Evolutionary conservation across 1,140 invertebrate genomes (phyloP).

Genomic region (Magallana gigas): DNA sequence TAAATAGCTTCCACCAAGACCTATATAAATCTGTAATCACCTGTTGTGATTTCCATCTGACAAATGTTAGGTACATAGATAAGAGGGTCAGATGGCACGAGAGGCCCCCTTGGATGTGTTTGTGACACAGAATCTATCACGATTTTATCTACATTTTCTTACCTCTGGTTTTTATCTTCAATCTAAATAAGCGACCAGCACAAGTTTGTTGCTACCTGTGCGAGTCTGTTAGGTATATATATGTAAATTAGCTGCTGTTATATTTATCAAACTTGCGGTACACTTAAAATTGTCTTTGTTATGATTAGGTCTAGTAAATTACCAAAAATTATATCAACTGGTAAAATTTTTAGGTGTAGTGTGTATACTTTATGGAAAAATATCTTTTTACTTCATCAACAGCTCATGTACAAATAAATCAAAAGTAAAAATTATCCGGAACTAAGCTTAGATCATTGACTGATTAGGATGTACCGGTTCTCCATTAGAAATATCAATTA

Average conservation of each 20-base stretch:
- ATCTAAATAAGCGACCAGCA: slow-evolving; percentile 25
- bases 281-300: too few relatives aligned
- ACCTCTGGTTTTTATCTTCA: slow-evolving; percentile 23
- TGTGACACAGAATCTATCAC: background rate
- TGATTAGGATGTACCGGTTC: background rate
- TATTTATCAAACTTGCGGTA: too few relatives aligned
- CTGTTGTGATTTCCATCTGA: slow-evolving; percentile 19
- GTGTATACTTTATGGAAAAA: too few relatives aligned
- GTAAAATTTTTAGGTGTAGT: too few relatives aligned
- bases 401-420: too few relatives aligned
- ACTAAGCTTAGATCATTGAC: too few relatives aligned
- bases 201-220: slow-evolving; percentile 16
- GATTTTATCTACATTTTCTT: slow-evolving; percentile 35
- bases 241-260: slow-evolving; percentile 1
- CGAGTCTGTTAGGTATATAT: background rate
- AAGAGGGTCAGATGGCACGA: slow-evolving; percentile 18
- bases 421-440: too few relatives aligned
- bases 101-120: slow-evolving; percentile 14
- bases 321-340: too few relatives aligned
- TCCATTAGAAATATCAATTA: background rate
- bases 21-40: slow-evolving; percentile 34
- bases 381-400: too few relatives aligned
- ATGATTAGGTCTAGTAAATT: too few relatives aligned
- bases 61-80: slow-evolving; percentile 15
- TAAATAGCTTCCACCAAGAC: slow-evolving; percentile 11